These are phyloP conservation scores for Entelurus aequoreus DNA, from an alignment of 2,113 vertebrate genomes.

Conservation along the genomic window DNA sequence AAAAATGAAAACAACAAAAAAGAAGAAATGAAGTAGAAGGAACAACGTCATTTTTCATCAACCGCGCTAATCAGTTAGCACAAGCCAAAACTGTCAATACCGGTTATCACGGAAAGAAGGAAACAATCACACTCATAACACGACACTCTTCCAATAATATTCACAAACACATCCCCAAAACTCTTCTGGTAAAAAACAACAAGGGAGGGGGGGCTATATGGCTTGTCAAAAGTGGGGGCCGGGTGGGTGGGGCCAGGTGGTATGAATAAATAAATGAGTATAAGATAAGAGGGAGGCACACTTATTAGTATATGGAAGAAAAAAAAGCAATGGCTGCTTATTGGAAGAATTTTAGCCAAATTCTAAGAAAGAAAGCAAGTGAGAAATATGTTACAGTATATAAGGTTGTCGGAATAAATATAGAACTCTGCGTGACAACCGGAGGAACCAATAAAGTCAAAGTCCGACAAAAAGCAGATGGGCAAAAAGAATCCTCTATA, in stretches of 20 bases:
- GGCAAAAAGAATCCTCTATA: conserved; percentile 20
- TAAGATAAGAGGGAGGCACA: conserved; percentile 67
- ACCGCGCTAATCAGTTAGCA: conserved; percentile 68
- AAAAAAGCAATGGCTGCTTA: conserved; percentile 62
- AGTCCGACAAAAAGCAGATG: conserved; percentile 49
- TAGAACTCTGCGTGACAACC: conserved; percentile 71
- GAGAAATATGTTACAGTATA: conserved; percentile 46
- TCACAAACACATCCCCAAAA: conserved; percentile 70
- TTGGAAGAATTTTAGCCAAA: conserved; percentile 40
- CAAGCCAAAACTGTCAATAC: conserved; percentile 70
- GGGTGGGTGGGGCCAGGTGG: conserved; percentile 62
- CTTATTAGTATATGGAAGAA: conserved; percentile 63
- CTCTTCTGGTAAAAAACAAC: conserved; percentile 68
- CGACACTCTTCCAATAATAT: conserved; percentile 79
- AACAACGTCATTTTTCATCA: conserved; percentile 65
- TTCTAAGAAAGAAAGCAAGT: conserved; percentile 59
- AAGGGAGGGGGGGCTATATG: conserved; percentile 68
- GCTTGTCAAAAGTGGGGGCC: conserved; percentile 73
- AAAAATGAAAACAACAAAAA: conserved; percentile 49
- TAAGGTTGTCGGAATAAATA: conserved; percentile 69
- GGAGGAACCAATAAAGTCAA: conserved; percentile 58
- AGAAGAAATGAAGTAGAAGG: conserved; percentile 25
- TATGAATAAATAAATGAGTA: conserved; percentile 57
- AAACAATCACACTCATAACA: conserved; percentile 78
- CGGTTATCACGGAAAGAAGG: conserved; percentile 74